Percentiles rank a stretch among this genome's conserved stretches.
Evolutionary conservation across 1,140 invertebrate species (phyloP).

Genomic region (Ceratina calcarata): DNA sequence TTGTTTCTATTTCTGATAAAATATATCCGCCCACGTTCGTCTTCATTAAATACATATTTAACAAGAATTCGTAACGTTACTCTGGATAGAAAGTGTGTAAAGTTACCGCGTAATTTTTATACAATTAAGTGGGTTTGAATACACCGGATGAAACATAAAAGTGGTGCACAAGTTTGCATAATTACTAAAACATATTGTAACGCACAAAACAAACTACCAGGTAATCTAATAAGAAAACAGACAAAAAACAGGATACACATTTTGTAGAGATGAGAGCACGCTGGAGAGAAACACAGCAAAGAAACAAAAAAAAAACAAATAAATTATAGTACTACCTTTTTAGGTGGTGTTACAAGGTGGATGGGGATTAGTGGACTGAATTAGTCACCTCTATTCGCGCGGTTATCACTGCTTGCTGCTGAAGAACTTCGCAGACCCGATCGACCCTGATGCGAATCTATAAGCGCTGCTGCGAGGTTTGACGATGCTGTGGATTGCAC

Average conservation of each 20-base stretch:
- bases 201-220: constrained; percentile 27
- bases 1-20: constrained; percentile 1
- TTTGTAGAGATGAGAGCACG: constrained; percentile 45
- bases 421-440: constrained; percentile 74
- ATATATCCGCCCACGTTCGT: no score
- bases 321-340: constrained; percentile 72
- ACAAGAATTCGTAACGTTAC: background rate
- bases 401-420: constrained; percentile 74
- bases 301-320: constrained; percentile 62
- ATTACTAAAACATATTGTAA: constrained; percentile 40
- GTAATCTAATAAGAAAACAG: constrained; percentile 35
- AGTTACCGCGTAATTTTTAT: background rate
- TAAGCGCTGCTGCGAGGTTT: constrained; percentile 80
- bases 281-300: constrained; percentile 54
- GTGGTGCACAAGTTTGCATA: constrained; percentile 7
- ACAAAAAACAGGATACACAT: constrained; percentile 47
- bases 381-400: constrained; percentile 78
- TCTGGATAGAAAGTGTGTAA: background rate
- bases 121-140: constrained; percentile 10
- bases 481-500: constrained; percentile 78
- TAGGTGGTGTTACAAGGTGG: constrained; percentile 68
- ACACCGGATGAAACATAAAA: constrained; percentile 2
- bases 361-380: constrained; percentile 70
- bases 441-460: constrained; percentile 80
- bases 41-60: constrained; percentile 6